These are phyloP conservation scores for Corythornis leucogaster DNA, from an alignment of 2,797 vertebrate genomes.

Conservation along the genomic window DNA sequence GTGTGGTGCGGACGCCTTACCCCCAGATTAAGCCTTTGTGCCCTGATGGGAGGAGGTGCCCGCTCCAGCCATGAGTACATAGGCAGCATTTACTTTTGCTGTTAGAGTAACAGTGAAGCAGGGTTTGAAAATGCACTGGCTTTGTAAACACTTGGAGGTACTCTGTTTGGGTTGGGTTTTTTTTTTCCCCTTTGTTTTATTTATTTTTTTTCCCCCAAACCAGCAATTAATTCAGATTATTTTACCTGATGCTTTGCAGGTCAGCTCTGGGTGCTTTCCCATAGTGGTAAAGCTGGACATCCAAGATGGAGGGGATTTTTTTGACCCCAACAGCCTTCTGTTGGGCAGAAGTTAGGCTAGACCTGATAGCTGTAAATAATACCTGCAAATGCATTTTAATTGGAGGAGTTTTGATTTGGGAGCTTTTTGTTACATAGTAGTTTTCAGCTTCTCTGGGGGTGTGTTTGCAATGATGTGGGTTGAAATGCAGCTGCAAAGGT, in stretches of 20 bases:
- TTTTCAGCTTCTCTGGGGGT: background rate
- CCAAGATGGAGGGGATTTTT: background rate
- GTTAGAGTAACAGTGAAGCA: constrained; percentile 36
- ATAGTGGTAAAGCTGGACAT: background rate
- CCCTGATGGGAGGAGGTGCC: constrained; percentile 19
- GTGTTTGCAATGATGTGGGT: background rate
- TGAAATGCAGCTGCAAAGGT: background rate
- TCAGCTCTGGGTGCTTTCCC: background rate
- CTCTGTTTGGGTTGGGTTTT: background rate
- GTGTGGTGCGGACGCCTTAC: background rate
- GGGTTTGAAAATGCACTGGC: constrained; percentile 8
- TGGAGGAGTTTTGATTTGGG: background rate
- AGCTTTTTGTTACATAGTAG: background rate
- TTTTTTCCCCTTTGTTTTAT: no score
- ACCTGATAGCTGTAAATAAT: background rate
- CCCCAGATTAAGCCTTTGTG: constrained; percentile 42
- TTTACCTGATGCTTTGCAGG: constrained; percentile 8
- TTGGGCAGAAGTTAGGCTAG: background rate
- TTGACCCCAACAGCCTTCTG: background rate
- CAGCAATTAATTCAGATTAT: background rate
- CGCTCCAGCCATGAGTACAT: constrained; percentile 7
- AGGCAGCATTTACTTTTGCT: constrained; percentile 52
- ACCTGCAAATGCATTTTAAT: background rate
- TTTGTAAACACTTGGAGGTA: constrained; percentile 42
- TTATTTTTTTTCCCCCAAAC: background rate